A percentile compares a stretch with the other conserved stretches of the same genome.
phyloP scores from a whole-genome alignment of 2,113 vertebrate genomes.

The Girardinichthys multiradiatus region DNA sequence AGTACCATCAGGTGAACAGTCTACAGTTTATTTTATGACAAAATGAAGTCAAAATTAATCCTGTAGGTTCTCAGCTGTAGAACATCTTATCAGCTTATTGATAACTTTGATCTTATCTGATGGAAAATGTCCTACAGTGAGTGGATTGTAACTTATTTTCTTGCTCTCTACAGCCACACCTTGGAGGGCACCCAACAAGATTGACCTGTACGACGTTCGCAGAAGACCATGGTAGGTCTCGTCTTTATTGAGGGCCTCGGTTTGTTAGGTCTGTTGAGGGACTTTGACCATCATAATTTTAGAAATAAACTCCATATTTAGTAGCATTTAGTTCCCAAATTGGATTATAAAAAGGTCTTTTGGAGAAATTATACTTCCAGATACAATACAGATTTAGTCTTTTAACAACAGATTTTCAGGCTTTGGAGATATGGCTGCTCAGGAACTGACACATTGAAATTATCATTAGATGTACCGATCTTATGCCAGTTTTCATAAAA shows the following conservation, averaged over 20 bases:
- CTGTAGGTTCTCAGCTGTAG: constrained; percentile 43
- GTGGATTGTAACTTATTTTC: constrained; percentile 41
- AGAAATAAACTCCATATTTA: background rate
- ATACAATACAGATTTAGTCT: background rate
- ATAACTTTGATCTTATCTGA: constrained; percentile 73
- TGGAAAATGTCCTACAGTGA: constrained; percentile 54
- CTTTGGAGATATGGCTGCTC: background rate
- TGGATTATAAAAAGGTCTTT: background rate
- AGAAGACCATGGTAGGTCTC: constrained; percentile 92
- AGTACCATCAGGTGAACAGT: constrained; percentile 35
- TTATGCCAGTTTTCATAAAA: background rate
- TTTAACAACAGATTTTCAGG: background rate
- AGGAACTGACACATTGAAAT: background rate
- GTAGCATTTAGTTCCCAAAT: background rate
- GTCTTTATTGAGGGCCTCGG: background rate
- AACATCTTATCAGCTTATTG: constrained; percentile 72
- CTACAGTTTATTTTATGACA: constrained; percentile 37
- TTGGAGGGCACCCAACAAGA: constrained; percentile 96
- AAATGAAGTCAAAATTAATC: constrained; percentile 76
- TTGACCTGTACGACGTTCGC: constrained; percentile 97
- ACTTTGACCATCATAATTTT: too few species aligned
- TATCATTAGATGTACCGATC: background rate
- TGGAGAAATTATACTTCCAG: background rate
- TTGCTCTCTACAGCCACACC: constrained; percentile 85
- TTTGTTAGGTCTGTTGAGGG: too few species aligned